Percentiles rank a stretch among this genome's conserved stretches.
Evolutionary conservation across 2,888 invertebrate species (phyloP).

Genomic region (Aplocera efformata): DNA sequence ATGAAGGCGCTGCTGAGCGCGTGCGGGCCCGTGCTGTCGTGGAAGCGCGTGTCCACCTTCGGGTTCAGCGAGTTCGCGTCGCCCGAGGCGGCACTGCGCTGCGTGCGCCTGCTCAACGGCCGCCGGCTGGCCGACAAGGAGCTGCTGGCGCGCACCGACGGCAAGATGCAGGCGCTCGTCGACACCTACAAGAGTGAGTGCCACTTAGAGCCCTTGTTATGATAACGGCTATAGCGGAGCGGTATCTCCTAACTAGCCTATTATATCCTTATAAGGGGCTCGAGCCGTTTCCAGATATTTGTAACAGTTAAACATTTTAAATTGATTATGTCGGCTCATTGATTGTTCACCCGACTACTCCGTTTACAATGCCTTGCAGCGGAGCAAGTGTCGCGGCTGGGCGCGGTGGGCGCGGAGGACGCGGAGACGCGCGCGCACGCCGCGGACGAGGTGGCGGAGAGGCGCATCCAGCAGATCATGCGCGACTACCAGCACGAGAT

Average conservation of each 20-base stretch:
- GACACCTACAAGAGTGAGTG: slow-evolving; percentile 93
- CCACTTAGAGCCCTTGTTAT: too few relatives aligned
- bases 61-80: slow-evolving; percentile 98
- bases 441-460: slow-evolving; percentile 87
- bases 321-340: too few relatives aligned
- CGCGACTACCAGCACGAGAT: slow-evolving; percentile 90
- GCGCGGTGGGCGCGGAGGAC: slow-evolving; percentile 37
- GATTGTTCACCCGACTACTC: too few relatives aligned
- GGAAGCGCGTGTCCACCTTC: slow-evolving; percentile 99
- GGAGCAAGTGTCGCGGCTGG: slow-evolving; percentile 56
- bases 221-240: too few relatives aligned
- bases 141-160: slow-evolving; percentile 97
- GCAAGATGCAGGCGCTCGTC: slow-evolving; percentile 96
- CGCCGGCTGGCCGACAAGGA: slow-evolving; percentile 95
- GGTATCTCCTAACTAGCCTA: too few relatives aligned
- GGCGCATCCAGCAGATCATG: slow-evolving; percentile 89
- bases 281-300: too few relatives aligned
- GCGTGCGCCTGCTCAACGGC: slow-evolving; percentile 95
- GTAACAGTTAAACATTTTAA: too few relatives aligned
- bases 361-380: slow-evolving; percentile 30
- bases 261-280: too few relatives aligned
- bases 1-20: slow-evolving; percentile 94
- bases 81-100: slow-evolving; percentile 96
- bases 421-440: slow-evolving; percentile 86
- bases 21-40: slow-evolving; percentile 96